Evolutionary conservation across 2,113 vertebrate species (phyloP), one percentile per base, ranked within the genome.

Genomic region (Galeopterus variegatus): DNA sequence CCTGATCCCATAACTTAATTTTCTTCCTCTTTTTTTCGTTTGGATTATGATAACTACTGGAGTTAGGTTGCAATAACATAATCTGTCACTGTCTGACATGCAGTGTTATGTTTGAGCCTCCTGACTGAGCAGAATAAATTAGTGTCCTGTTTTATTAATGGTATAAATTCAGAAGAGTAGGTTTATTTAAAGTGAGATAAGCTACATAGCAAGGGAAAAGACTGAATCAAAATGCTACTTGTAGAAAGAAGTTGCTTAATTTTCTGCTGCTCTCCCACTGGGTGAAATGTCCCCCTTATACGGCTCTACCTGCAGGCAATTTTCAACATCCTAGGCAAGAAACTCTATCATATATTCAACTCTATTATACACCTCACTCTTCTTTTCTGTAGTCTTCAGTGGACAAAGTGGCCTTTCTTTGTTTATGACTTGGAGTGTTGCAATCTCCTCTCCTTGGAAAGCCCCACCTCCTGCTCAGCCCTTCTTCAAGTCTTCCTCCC

Each of bases 101-200:
- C 56, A 65, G 70, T 73, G 67, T 79, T 91, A 73, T 64, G 73
- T 88, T 73, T 96, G 89, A 97, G 58, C 24, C 45, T 92, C 94
- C 88, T 64, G 77, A 90, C 65, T 77, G 83, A 87, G 85, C 9
- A n/a, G 94, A 91, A 86, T 93, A 94, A 91, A 91, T 95, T 91
- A 86, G 56, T 95, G 88, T 97, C 88, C 85, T 33, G 13, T 94
- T 97, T 95, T 91, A 96, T 94, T 97, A 94, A 86, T 85, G 79
- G 56, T 54, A 8, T 15, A 75, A 52, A 48, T 88, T 72, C 82
- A 91, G 93, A 79, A 90, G 48, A 60, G 41, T 41, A 64, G 67
- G 28, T 72, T 96, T 96, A 93, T 97, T 58, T 93, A 96, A 95
- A 97, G 62, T 86, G 86, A 97, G 93, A 93, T 86, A 91, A 91